phyloP scores from a whole-genome alignment of 2,797 vertebrate species.

The Nyctalus aviator region DNA sequence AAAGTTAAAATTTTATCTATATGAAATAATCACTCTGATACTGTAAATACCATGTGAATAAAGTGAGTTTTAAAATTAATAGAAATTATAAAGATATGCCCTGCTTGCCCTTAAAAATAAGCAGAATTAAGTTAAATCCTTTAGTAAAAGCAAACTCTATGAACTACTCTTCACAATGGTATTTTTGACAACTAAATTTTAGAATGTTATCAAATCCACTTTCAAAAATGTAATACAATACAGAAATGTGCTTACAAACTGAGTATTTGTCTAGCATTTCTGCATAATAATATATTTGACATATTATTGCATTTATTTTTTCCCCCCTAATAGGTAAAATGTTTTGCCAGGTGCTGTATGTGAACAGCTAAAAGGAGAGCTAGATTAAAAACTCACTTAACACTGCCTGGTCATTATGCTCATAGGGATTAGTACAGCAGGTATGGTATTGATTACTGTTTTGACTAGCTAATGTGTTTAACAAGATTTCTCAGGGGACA shows the following conservation, averaged over 20 bases:
- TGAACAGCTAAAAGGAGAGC: slow-evolving; percentile 76
- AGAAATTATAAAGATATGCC: slow-evolving; percentile 73
- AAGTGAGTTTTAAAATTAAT: slow-evolving; percentile 73
- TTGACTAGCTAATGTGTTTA: slow-evolving; percentile 78
- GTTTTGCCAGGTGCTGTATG: slow-evolving; percentile 79
- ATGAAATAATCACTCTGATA: slow-evolving; percentile 64
- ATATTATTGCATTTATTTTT: slow-evolving; percentile 81
- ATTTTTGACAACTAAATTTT: slow-evolving; percentile 79
- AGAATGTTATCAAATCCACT: slow-evolving; percentile 80
- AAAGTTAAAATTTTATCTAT: slow-evolving; percentile 61
- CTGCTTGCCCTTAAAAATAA: slow-evolving; percentile 82
- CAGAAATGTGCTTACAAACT: slow-evolving; percentile 84
- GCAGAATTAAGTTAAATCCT: slow-evolving; percentile 85
- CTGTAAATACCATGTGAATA: slow-evolving; percentile 70
- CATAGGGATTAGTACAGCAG: slow-evolving; percentile 76
- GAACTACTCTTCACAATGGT: slow-evolving; percentile 77
- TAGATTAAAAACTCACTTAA: slow-evolving; percentile 81
- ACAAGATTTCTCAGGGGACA: slow-evolving; percentile 80
- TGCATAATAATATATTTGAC: slow-evolving; percentile 83
- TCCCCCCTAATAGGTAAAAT: slow-evolving; percentile 74
- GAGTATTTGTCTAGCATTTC: slow-evolving; percentile 82
- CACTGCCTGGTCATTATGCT: slow-evolving; percentile 78
- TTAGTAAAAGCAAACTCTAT: slow-evolving; percentile 80
- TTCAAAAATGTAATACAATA: slow-evolving; percentile 82
- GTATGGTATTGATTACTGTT: slow-evolving; percentile 77